Evolutionary conservation across 2,888 invertebrate genomes (phyloP).

Genomic region (Caenorhabditis drosophilae): DNA sequence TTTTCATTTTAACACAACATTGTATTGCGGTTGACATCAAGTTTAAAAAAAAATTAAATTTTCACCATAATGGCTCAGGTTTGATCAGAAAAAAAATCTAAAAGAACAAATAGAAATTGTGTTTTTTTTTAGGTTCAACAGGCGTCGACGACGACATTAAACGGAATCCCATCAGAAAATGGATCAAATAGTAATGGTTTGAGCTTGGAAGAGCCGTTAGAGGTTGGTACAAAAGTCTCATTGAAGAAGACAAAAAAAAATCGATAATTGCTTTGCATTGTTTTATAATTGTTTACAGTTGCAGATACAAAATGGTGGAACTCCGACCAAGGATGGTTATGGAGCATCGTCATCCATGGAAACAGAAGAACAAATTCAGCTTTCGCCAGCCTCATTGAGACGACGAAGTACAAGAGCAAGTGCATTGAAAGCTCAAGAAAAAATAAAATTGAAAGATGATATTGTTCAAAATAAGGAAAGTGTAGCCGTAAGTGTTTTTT

Average conservation of each 20-base stretch:
- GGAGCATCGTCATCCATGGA: constrained; percentile 19
- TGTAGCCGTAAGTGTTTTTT: no score
- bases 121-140: constrained; percentile 19
- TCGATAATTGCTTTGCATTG: no score
- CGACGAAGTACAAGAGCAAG: constrained; percentile 61
- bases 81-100: no score
- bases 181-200: constrained; percentile 12
- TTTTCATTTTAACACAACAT: no score
- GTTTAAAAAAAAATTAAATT: neutral
- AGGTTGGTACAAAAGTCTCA: no score
- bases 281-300: no score
- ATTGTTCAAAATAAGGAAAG: constrained; percentile 9
- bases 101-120: no score
- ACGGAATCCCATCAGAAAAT: constrained; percentile 17
- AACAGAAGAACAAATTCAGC: constrained; percentile 27
- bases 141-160: constrained; percentile 16
- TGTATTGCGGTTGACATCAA: no score
- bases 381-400: constrained; percentile 52
- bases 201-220: constrained; percentile 5
- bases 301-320: constrained; percentile 18
- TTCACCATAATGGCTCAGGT: constrained; percentile 13
- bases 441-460: constrained; percentile 60
- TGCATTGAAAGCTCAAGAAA: constrained; percentile 66
- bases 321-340: constrained; percentile 24
- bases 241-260: no score